Evolutionary conservation across 2,888 invertebrate species (phyloP).

Genomic region (Meta bourneti): DNA sequence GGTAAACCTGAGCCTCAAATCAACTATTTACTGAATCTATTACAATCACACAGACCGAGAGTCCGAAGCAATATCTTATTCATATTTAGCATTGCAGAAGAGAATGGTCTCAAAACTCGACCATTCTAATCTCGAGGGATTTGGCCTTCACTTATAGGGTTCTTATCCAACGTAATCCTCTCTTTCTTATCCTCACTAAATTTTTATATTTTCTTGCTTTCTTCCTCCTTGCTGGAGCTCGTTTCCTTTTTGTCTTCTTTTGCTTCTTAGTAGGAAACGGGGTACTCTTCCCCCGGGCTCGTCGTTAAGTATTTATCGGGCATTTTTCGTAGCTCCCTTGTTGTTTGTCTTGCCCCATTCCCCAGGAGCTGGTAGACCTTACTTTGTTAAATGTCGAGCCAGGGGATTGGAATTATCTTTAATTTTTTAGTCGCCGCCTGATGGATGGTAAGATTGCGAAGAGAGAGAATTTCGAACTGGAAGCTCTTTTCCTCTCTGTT

Average conservation of each 20-base stretch:
- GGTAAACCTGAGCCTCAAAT: no score
- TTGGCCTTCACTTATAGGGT: constrained; percentile 64
- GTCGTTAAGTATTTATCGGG: constrained; percentile 70
- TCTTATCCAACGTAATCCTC: constrained; percentile 63
- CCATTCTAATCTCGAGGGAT: constrained; percentile 42
- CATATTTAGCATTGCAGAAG: constrained; percentile 45
- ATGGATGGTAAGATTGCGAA: constrained; percentile 23
- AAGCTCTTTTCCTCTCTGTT: no score
- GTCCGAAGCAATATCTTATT: constrained; percentile 29
- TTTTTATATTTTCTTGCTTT: constrained; percentile 60
- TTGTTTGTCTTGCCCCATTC: constrained; percentile 27
- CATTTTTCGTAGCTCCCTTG: constrained; percentile 35
- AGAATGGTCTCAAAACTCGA: constrained; percentile 37
- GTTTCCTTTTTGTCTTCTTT: constrained; percentile 15
- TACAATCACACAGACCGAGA: neutral
- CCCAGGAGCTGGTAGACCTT: neutral
- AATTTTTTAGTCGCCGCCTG: constrained; percentile 30
- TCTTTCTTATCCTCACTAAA: constrained; percentile 52
- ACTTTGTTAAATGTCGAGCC: constrained; percentile 28
- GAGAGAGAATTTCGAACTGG: constrained; percentile 6
- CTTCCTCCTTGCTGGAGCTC: neutral
- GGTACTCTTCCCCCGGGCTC: constrained; percentile 31
- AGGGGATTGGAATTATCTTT: constrained; percentile 40
- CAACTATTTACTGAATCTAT: neutral
- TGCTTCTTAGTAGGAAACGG: neutral